Evolutionary conservation across 2,113 vertebrate genomes (phyloP), one percentile per base, ranked within the genome.

Genomic region (Carlito syrichta): DNA sequence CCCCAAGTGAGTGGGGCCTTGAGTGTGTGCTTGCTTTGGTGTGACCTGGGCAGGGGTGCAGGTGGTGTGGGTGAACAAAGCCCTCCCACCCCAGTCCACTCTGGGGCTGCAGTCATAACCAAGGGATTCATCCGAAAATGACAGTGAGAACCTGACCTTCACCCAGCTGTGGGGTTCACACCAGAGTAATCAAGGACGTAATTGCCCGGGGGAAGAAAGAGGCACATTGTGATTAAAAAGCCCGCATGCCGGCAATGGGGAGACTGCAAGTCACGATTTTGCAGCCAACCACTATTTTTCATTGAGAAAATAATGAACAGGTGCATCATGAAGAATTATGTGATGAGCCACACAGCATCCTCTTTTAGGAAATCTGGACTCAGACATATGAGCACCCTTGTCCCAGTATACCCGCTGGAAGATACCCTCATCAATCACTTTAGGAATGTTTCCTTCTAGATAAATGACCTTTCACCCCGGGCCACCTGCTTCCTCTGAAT

Each of bases 381-480:
- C 71, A 86, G 94, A 94, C 95, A 84, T 91, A 95, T 73, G 82
- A 85, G 95, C 58, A 81, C 38, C 74, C 62, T 76, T 60, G 52
- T 84, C 74, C 60, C 68, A 25, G 43, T 45, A 38, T 32, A 85
- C 73, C 92, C 85, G 48, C 77, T 50, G 30, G 68, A 50, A 78
- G 87, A 90, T 82, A 69, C 22, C 20, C 43, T 79, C 96, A 96
- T 97, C 85, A 22, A 43, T 97, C 94, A 95, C 88, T 58, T 76
- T 73, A 52, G 32, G 35, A 87, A 66, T 2, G 76, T 1, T 85
- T 95, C 73, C 56, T 71, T 93, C 74, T n/a, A 77, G 56, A 95
- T 69, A 90, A 92, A 96, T 9, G 66, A 63, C 84, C 76, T 96
- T 88, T 89, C 63, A 62, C 69, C 77, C 25, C 9, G 5, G 81